Base-by-base conservation (phyloP, 2,797 vertebrate genomes). In the Clarias platycephalus region DNA sequence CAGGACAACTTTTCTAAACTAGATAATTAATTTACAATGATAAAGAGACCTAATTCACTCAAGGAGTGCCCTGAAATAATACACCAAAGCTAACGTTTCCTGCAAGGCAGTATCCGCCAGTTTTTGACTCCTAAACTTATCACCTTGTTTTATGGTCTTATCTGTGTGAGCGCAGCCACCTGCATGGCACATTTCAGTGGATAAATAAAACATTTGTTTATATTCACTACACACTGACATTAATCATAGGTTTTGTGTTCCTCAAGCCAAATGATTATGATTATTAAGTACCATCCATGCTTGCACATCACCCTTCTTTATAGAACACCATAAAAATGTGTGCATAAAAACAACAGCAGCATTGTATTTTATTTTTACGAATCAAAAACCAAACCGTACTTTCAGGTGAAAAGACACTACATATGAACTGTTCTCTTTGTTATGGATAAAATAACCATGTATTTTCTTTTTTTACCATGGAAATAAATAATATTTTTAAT, bases 191-290 rank as follows among this genome's bases (percentile, higher is more conserved):
- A 24, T 60, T 77, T 37, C 31, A 31, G 12, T 16, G 53, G 60
- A 40, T 87, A 78, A 83, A 63, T 87, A 82, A 87, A 86, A 70
- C 53, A 58, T 79, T 55, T 83, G 49, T 86, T 66, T 81, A 83
- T 82, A 62, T 88, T 81, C 82, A 63, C 53, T 44, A 79, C 77
- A n/a, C 64, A 12, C 63, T 7, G 26, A 49, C 37, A 20, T 64
- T 16, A 63, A 44, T 44, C 13, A 49, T 44, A 28, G 60, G 12
- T 53, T 53, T 55, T 9, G 2, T 22, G 49, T 28, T 80, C 6
- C 22, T 49, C 40, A 53, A n/a, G 37, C 12, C 44, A 60, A 49
- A 0, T 44, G 4, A 26, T 22, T 31, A 20, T 49, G 49, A 53
- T 49, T n/a, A n/a, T n/a, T n/a, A 44, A 79, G 34, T 18, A 37